Base-by-base conservation (phyloP, 2,888 invertebrate genomes). In the Stenurella melanura region DNA sequence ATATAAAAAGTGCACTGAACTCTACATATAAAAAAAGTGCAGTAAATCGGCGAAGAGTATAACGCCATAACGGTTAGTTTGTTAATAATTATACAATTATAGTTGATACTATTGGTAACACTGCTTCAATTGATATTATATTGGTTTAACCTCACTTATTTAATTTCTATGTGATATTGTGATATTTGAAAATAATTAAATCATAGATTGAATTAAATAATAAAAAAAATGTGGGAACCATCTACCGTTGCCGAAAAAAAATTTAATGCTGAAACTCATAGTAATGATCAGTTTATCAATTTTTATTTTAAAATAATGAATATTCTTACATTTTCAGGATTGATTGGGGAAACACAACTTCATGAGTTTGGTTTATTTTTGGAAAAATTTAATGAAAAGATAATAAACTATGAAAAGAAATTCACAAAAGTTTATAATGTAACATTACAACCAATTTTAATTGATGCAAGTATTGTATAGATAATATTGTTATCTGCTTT, bases 351-450 rank as follows among this genome's bases (percentile, higher is more conserved):
- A 77, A 89, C 90, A 50, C 91, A 91, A 80, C 83, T 92, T 17
- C 90, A 91, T 73, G 90, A 90, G 73, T 92, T 91, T 86, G 91
- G 92, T 1, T 87, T 89, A 73, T 92, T 92, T 85, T 89, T 92
- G 69, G 91, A 92, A 72, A 88, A 89, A 56, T 88, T 91, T 77
- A 88, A 88, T 56, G 85, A 87, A 21, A 86, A 86, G 73, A 83
- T 89, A 19, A 82, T 79, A 61, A 82, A 78, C 30, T 88, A 88
- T 77, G 86, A 88, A 81, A 84, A 86, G 34, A 87, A 87, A 75
- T 84, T 90, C 66, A 75, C 79, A 9, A 87, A 87, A 76, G 75
- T 72, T 34, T 79, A 79, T 50, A 82, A 85, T 75, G 77, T 87
- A 69, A 73, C 78, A n/a, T 71, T 76, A 30, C 81, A 84, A 67